These are phyloP conservation scores for Mystacornis crossleyi DNA, from an alignment of 2,113 vertebrate genomes.

Conservation along the genomic window DNA sequence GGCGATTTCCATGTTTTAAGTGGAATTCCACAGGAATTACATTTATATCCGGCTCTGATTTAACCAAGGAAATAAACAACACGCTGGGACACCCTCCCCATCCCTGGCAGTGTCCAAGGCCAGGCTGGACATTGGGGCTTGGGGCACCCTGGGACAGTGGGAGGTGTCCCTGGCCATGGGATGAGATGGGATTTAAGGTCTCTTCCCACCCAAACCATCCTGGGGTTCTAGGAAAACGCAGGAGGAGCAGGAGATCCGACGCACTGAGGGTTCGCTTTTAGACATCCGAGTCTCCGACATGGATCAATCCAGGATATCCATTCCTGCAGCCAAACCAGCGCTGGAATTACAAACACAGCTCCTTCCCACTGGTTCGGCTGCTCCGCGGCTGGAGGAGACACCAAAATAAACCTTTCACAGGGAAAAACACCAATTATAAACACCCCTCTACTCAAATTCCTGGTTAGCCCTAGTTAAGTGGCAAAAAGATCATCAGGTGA, in stretches of 20 bases:
- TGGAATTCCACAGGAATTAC: neutral
- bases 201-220: neutral
- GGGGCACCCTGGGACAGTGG: neutral
- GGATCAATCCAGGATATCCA: too few species aligned
- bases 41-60: neutral
- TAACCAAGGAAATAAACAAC: neutral
- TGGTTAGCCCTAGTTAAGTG: neutral
- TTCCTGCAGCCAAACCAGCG: neutral
- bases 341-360: neutral
- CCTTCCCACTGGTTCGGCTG: neutral
- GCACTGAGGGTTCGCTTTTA: rapidly evolving
- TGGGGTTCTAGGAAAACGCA: neutral
- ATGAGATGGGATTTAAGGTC: neutral
- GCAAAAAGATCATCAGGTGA: neutral
- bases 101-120: neutral
- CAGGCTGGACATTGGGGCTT: neutral
- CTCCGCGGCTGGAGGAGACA: neutral
- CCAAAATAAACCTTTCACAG: neutral
- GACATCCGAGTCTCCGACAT: rapidly evolving
- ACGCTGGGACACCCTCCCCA: neutral
- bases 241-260: neutral
- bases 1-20: neutral
- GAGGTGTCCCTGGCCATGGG: neutral
- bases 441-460: neutral
- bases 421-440: neutral